Base-by-base conservation (phyloP, 2,113 vertebrate species). In the Galemys pyrenaicus region DNA sequence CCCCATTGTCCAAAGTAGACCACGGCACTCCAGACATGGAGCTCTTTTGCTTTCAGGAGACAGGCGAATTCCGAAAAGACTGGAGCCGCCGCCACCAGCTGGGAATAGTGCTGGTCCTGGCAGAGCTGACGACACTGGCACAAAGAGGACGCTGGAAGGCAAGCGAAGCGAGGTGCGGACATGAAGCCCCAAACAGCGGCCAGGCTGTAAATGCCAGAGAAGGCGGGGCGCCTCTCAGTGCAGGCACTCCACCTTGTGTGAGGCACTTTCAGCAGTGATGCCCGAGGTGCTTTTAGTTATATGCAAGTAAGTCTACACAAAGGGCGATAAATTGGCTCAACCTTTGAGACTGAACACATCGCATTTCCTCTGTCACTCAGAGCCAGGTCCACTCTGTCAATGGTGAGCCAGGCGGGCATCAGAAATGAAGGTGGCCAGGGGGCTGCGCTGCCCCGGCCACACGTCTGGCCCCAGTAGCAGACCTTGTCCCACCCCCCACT, bases 271-370 rank as follows among this genome's bases (percentile, higher is more conserved):
- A 1, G 28, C 13, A 79, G 70, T 20, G 49, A 91, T n/a, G 64
- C 19, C 70, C 91, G 44, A 81, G 54, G 58, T 94, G 51, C 51
- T 89, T 85, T 64, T 84, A 79, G 79, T 92, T 75, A 77, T n/a
- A 78, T 37, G 46, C 75, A 95, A 88, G 67, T 32, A 79, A 85
- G 30, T 12, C 51, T 4, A 64, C 39, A 92, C 83, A 83, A 94
- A 96, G 58, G 54, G 12, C 35, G 70, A 73, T 81, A 65, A 85
- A 67, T 2, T 73, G 81, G 67, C 84, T 24, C 8, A 54, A 30
- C 58, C 20, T 10, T n/a, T 32, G 46, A 65, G 78, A 89, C 84
- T 62, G 80, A 90, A 75, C 1, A 26, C 20, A 35, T 2, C 26
- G 13, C 24, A 26, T 80, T 9, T 74, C 65, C 41, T 62, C 4